Conservation (phyloP, 2,888 invertebrate genomes). For the Scaptomyza caliginosa region DNA sequence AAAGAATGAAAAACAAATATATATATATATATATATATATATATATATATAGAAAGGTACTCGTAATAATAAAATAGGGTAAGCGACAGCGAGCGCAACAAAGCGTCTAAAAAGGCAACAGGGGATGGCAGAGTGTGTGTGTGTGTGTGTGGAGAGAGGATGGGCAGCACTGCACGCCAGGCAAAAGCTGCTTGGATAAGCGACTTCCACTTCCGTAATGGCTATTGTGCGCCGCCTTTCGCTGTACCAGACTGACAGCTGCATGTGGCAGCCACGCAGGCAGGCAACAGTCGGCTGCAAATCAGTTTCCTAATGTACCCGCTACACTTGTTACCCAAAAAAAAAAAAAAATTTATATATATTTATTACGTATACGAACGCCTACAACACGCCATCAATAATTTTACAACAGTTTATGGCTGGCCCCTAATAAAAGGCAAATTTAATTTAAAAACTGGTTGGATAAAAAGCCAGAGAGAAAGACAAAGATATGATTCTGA, state of each 20-base stretch:
- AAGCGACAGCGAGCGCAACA: conserved; percentile 40
- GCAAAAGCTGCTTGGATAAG: conserved; percentile 56
- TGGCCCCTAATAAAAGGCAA: conserved; percentile 29
- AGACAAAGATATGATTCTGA: not conserved
- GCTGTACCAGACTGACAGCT: conserved; percentile 53
- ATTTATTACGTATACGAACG: conserved; percentile 64
- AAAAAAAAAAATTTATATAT: conserved; percentile 7
- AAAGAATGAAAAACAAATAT: no score
- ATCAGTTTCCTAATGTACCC: conserved; percentile 64
- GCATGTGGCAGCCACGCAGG: conserved; percentile 67
- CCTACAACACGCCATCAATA: conserved; percentile 62
- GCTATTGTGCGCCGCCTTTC: conserved; percentile 47
- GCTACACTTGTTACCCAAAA: conserved; percentile 32
- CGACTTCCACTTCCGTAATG: conserved; percentile 52
- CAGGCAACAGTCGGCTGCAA: conserved; percentile 37
- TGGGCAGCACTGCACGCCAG: no score
- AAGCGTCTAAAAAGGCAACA: conserved; percentile 4
- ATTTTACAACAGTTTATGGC: conserved; percentile 55
- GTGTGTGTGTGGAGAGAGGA: no score
- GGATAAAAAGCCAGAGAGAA: not conserved
- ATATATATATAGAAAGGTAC: conserved; percentile 5
- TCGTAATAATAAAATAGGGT: conserved; percentile 52
- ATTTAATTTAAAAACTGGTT: conserved; percentile 51
- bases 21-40: no score
- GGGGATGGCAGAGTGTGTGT: not conserved